Conservation (phyloP, 2,888 invertebrate genomes). For the Eremobia ochroleuca region DNA sequence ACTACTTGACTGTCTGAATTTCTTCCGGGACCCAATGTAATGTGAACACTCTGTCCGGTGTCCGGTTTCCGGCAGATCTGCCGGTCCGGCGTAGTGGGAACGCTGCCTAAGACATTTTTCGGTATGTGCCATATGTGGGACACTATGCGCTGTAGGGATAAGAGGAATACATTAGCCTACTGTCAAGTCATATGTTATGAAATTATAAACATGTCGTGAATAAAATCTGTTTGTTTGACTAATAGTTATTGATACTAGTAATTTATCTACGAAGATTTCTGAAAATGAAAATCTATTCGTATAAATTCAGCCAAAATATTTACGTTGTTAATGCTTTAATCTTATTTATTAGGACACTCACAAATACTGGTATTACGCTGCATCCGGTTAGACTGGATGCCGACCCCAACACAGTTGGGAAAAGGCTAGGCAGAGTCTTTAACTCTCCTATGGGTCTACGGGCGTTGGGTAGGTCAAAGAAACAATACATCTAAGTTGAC, state of each 20-base stretch:
- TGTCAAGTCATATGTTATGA: not conserved
- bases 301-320: not conserved
- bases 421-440: no score
- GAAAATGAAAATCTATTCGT: constrained; percentile 4
- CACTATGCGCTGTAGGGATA: no score
- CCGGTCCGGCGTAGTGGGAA: constrained; percentile 57
- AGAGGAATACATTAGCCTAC: constrained; percentile 26
- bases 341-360: constrained; percentile 3
- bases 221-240: constrained; percentile 11
- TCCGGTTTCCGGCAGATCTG: constrained; percentile 66
- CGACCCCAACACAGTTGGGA: no score
- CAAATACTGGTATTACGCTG: not conserved
- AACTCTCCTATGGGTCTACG: no score
- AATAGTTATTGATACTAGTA: not conserved
- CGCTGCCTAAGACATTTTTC: no score
- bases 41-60: constrained; percentile 64
- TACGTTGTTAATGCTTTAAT: not conserved
- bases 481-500: no score
- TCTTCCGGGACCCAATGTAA: constrained; percentile 58
- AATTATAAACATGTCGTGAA: not conserved
- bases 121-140: no score
- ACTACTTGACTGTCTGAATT: constrained; percentile 49
- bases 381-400: not conserved
- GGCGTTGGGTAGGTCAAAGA: no score
- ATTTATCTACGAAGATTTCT: not conserved